phyloP scores from a whole-genome alignment of 1,140 invertebrate genomes.

The Odontomachus brunneus region DNA sequence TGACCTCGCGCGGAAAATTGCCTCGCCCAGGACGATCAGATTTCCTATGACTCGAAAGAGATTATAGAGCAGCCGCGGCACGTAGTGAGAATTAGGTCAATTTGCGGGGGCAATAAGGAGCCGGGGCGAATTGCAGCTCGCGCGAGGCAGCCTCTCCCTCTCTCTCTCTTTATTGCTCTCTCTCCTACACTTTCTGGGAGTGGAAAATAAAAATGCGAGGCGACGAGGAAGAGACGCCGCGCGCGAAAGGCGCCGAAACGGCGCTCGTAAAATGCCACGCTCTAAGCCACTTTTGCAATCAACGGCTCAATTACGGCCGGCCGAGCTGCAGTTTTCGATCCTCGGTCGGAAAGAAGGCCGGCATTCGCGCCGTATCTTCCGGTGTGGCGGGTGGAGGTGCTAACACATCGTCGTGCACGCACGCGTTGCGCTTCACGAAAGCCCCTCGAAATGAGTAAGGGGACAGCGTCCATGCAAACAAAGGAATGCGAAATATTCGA shows the following conservation, averaged over 20 bases:
- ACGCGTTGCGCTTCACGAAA: neutral
- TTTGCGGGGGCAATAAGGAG: conserved; percentile 47
- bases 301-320: conserved; percentile 69
- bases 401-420: conserved; percentile 2
- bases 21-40: conserved; percentile 53
- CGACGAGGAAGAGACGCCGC: conserved; percentile 8
- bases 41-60: conserved; percentile 59
- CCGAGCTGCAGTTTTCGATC: conserved; percentile 42
- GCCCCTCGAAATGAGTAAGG: neutral
- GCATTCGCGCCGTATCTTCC: conserved; percentile 16
- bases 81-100: conserved; percentile 51
- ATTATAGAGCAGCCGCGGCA: conserved; percentile 62
- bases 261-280: conserved; percentile 62
- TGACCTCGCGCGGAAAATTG: conserved; percentile 58
- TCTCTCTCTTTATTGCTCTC: neutral
- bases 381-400: neutral
- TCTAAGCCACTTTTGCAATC: conserved; percentile 69
- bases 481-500: neutral
- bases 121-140: conserved; percentile 44
- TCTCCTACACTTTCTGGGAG: neutral
- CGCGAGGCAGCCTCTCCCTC: conserved; percentile 10
- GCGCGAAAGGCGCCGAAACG: conserved; percentile 62
- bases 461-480: neutral
- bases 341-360: conserved; percentile 9
- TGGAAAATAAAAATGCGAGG: conserved; percentile 59